Evolutionary conservation across 2,888 invertebrate species (phyloP).

Genomic region (Vesta saturnalis): DNA sequence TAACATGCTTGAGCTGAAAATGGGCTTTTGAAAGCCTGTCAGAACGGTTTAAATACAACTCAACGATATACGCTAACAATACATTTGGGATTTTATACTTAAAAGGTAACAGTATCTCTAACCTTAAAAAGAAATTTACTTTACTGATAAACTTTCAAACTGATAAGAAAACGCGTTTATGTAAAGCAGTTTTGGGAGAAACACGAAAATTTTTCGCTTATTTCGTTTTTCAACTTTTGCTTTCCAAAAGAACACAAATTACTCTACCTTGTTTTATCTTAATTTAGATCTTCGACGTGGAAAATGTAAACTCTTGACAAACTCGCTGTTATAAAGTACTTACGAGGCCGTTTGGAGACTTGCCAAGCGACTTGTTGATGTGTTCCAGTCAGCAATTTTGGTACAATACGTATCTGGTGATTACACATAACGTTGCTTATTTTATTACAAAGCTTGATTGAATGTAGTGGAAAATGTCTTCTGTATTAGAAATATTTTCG

Average conservation of each 20-base stretch:
- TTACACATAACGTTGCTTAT: conserved; percentile 18
- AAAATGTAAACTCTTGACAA: conserved; percentile 18
- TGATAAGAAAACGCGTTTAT: not conserved
- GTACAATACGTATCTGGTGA: conserved; percentile 21
- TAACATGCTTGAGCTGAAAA: not conserved
- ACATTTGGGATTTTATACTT: too few species aligned
- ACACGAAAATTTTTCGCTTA: not conserved
- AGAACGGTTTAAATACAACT: not conserved
- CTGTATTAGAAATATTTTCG: too few species aligned
- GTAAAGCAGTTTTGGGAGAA: not conserved
- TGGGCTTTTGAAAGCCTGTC: not conserved
- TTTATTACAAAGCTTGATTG: conserved; percentile 8
- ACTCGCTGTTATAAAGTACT: conserved; percentile 24
- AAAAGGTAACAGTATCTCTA: not conserved
- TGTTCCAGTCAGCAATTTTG: conserved; percentile 19
- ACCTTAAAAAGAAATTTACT: not conserved
- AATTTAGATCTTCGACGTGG: conserved; percentile 4
- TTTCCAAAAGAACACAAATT: not conserved
- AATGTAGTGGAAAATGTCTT: conserved; percentile 15
- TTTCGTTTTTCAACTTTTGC: not conserved
- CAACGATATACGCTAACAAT: not conserved
- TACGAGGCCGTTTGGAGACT: conserved; percentile 25
- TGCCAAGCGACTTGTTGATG: conserved; percentile 35
- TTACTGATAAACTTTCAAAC: not conserved
- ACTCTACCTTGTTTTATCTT: not conserved